A percentile compares a stretch with the other conserved stretches of the same genome.
phyloP scores from a whole-genome alignment of 2,797 vertebrate species.

The Mormyrus hasselquistii region DNA sequence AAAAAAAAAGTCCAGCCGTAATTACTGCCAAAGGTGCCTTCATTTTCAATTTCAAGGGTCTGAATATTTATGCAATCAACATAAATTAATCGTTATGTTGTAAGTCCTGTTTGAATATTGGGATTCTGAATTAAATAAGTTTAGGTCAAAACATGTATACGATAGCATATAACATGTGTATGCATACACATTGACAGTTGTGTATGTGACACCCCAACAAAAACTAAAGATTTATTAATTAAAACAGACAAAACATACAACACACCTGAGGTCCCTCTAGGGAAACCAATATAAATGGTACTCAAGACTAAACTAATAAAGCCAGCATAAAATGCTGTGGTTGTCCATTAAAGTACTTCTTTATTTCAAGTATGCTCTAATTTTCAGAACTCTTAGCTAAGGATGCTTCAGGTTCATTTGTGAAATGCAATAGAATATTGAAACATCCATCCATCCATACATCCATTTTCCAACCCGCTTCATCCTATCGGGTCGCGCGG shows the following conservation, averaged over 20 bases:
- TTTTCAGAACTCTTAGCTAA: neutral
- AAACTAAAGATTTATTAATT: neutral
- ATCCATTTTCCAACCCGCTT: no score
- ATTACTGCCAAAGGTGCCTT: constrained; percentile 10
- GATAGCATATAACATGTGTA: neutral
- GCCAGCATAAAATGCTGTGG: neutral
- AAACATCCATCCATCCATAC: neutral
- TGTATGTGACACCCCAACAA: neutral
- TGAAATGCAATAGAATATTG: neutral
- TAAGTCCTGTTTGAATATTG: neutral
- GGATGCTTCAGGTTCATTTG: neutral
- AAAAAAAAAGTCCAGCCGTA: neutral
- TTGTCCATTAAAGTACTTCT: neutral
- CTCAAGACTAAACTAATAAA: neutral
- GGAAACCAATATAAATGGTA: neutral
- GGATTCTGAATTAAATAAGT: neutral
- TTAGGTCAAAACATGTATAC: constrained; percentile 3
- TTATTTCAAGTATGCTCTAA: neutral
- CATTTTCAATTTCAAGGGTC: constrained; percentile 7
- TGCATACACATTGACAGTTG: neutral
- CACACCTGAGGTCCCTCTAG: neutral
- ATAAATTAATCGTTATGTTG: neutral
- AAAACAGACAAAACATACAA: neutral
- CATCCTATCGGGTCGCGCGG: no score
- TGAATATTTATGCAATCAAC: constrained; percentile 13